Evolutionary conservation across 2,888 invertebrate species (phyloP), one percentile per base, ranked within the genome.

Genomic region (Seira ritae): DNA sequence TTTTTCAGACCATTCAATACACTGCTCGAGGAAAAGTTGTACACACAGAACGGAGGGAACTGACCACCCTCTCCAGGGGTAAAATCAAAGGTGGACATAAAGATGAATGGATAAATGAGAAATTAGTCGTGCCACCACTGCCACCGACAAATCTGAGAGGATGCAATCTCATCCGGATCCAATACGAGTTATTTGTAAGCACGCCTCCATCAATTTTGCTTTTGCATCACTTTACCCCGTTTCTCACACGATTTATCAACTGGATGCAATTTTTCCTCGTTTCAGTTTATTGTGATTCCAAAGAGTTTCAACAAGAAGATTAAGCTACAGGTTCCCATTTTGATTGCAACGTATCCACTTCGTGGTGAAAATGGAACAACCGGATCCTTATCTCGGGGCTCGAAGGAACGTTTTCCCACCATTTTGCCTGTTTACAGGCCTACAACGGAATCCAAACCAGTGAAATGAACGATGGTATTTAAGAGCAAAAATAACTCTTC

Each of bases 61-160:
- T 98, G 89, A 96, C 96, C 0, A 93, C 95, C 19, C 92, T 96
- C 86, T 92, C 93, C 69, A 93, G 95, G 90, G 96, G 96, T 66
- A 96, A 96, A 92, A 94, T 96, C 87, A 93, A 95, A 20, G 94
- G 96, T 0, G 96, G 96, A 60, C 95, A 94, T 89, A 93, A 94
- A 82, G 96, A 96, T 90, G 94, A 94, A 91, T 97, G 97, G 96
- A 94, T 95, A 85, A 95, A 95, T 90, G 96, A 97, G 91, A 94
- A 96, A 90, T 93, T 98, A 78, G 96, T 96, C 91, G 96, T 98
- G 87, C 98, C 98, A 84, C 97, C 98, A 31, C 92, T 98, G 89
- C 98, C 98, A 86, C 98, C 98, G 50, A 98, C 98, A 85, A 97
- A 97, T 92, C 93, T 98, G 78, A 93, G 97, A 89, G 97, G 97